A percentile compares a stretch with the other conserved stretches of the same genome.
Evolutionary conservation across 2,888 invertebrate species (phyloP).

Genomic region (Brenthis hecate): DNA sequence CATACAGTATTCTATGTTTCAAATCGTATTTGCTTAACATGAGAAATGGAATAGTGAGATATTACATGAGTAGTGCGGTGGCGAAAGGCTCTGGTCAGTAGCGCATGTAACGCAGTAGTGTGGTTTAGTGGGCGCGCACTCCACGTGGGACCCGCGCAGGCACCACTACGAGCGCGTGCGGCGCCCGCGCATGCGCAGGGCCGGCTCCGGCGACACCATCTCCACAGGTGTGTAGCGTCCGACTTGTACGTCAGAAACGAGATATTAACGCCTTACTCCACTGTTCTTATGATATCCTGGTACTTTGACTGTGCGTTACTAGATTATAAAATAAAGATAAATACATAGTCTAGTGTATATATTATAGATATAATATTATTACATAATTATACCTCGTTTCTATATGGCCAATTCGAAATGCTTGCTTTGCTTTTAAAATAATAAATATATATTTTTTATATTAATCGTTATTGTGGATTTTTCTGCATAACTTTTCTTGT

Average conservation of each 20-base stretch:
- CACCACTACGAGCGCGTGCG: constrained; percentile 95
- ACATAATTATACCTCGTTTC: constrained; percentile 10
- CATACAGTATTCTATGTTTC: no score
- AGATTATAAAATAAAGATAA: no score
- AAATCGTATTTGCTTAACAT: no score
- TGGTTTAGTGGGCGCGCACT: constrained; percentile 82
- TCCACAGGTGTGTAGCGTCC: constrained; percentile 74
- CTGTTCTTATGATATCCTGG: no score
- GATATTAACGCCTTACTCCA: neutral
- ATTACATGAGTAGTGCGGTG: constrained; percentile 31
- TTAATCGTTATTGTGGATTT: neutral
- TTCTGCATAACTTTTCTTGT: neutral
- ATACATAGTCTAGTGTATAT: no score
- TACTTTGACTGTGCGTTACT: no score
- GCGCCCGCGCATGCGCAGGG: constrained; percentile 84
- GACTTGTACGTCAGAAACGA: neutral
- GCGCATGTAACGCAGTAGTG: constrained; percentile 85
- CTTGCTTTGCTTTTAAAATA: constrained; percentile 2
- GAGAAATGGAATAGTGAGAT: constrained; percentile 21
- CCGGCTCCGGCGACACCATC: constrained; percentile 86
- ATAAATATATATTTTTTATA: neutral
- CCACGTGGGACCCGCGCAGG: constrained; percentile 94
- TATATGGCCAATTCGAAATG: neutral
- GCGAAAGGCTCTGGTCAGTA: constrained; percentile 45
- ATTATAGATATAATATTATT: neutral